Conservation (phyloP, 2,888 invertebrate genomes). For the Synanthedon formicaeformis region DNA sequence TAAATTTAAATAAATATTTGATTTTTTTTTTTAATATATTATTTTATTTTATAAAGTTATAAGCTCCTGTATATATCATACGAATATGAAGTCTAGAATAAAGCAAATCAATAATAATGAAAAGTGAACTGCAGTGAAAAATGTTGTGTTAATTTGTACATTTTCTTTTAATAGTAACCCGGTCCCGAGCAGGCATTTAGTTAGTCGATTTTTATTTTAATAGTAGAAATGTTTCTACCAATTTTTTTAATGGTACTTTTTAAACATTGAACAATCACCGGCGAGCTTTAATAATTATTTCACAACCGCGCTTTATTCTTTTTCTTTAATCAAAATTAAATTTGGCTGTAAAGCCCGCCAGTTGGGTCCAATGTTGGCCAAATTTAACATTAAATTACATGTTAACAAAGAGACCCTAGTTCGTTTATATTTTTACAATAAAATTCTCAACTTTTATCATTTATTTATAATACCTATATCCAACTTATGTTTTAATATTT, state of each 20-base stretch:
- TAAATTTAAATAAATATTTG: no score
- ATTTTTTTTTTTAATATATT: no score
- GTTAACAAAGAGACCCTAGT: constrained; percentile 63
- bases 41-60: background rate
- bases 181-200: constrained; percentile 52
- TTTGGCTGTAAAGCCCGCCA: constrained; percentile 53
- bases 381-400: constrained; percentile 45
- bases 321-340: constrained; percentile 52
- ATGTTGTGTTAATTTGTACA: constrained; percentile 19
- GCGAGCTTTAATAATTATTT: constrained; percentile 42
- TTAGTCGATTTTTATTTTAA: constrained; percentile 33
- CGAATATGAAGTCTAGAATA: background rate
- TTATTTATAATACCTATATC: constrained; percentile 52
- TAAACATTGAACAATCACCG: constrained; percentile 41
- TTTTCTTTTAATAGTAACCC: constrained; percentile 32
- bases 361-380: constrained; percentile 33
- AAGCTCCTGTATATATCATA: background rate
- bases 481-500: constrained; percentile 54
- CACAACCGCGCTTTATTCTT: constrained; percentile 54
- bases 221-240: constrained; percentile 41
- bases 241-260: constrained; percentile 44
- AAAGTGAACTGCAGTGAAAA: constrained; percentile 3
- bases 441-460: constrained; percentile 39
- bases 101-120: background rate
- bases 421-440: constrained; percentile 64